Base-by-base conservation (phyloP, 1,140 invertebrate genomes). In the Schlechtendalia chinensis region DNA sequence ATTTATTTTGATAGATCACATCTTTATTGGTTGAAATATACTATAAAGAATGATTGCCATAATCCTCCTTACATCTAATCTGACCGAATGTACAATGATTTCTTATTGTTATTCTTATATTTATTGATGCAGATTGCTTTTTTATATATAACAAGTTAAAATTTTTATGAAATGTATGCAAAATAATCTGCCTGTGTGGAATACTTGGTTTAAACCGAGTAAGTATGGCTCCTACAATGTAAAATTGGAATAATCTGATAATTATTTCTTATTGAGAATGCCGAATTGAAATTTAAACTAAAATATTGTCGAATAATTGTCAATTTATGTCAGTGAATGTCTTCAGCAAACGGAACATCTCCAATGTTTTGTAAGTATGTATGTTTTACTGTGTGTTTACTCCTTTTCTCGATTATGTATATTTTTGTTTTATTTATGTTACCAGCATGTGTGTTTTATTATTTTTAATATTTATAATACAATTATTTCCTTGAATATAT, bases 351-450 rank as follows among this genome's bases (percentile, higher is more conserved):
- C 50, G 69, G 69, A 72, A 72, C 69, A 72, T 72, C 69, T 72
- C 24, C 69, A 54, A 72, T 72, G 50, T 72, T 72, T 72, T 72
- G 69, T 72, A 72, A 72, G 69, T 72, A 72, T 72, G 69, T 72
- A 72, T 72, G 69, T 72, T 72, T 71, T 29, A 53, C 17, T 32
- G 10, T 6, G 47, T 50, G 47, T 50, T 8, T 50, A 39, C 8
- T 39, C 67, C 19, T 16, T n/a, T 24, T 45, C 39, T 67, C 65
- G 19, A 16, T 53, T 53, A 54, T 29, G 69, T 72, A 72, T 72
- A 71, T 29, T 72, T 54, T 72, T 72, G 10, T 53, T 72, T 72
- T 54, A 47, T 72, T 72, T 53, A 72, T 72, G 47, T 54, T 72
- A 29, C 47, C 24, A 54, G 69, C 69, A 72, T 72, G 69, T 29